Evolutionary conservation across 2,888 invertebrate species (phyloP).

Genomic region (Torymus aiolomorphi): DNA sequence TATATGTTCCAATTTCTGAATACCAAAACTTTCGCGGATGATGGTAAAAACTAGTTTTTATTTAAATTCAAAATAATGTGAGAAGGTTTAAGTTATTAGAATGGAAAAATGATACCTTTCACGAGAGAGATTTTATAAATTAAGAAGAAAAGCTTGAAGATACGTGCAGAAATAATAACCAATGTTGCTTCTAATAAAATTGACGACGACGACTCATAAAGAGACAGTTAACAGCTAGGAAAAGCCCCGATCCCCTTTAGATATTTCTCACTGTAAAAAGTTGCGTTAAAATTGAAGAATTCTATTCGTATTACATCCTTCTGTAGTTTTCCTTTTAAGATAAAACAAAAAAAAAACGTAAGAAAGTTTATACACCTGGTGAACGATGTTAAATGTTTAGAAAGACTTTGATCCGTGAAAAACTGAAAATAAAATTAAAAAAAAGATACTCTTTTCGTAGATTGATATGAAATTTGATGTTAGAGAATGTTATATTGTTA

Average conservation of each 20-base stretch:
- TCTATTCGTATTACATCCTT: constrained; percentile 1
- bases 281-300: constrained; percentile 2
- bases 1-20: no score
- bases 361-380: constrained; percentile 16
- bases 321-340: not conserved
- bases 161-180: not conserved
- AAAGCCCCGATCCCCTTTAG: not conserved
- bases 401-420: constrained; percentile 5
- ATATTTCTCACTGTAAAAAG: constrained; percentile 13
- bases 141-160: not conserved
- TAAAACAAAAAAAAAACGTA: not conserved
- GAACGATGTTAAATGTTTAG: constrained; percentile 28
- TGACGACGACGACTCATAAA: not conserved
- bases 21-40: no score
- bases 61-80: no score
- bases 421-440: not conserved
- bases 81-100: no score
- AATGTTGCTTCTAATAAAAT: not conserved
- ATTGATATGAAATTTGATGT: constrained; percentile 28
- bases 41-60: no score
- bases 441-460: constrained; percentile 7
- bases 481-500: constrained; percentile 18
- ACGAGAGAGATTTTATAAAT: no score
- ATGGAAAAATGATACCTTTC: no score
- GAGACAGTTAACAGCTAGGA: not conserved